Evolutionary conservation across 2,797 vertebrate genomes (phyloP).

Genomic region (Anomalospiza imberbis): DNA sequence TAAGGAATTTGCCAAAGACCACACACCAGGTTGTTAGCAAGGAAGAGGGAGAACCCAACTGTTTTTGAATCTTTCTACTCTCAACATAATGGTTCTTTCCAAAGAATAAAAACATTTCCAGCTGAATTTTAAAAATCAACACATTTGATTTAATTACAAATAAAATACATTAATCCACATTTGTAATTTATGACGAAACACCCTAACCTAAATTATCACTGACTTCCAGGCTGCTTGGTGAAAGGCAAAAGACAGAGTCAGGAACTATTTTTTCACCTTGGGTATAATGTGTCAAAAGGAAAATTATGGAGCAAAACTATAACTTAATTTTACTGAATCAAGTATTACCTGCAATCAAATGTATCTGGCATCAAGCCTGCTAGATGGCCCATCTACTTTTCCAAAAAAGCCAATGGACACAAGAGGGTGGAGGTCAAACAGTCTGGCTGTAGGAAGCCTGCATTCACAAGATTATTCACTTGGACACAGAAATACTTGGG

Average conservation of each 20-base stretch:
- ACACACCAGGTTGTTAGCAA: constrained; percentile 19
- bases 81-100: neutral
- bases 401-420: neutral
- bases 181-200: neutral
- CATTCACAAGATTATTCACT: neutral
- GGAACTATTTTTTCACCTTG: neutral
- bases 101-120: neutral
- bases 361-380: neutral
- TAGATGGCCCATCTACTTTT: neutral
- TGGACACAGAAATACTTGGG: neutral
- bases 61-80: neutral
- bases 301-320: neutral
- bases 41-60: neutral
- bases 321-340: neutral
- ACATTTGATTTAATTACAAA: neutral
- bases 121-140: neutral
- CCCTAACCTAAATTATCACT: neutral
- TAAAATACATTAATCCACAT: neutral
- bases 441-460: neutral
- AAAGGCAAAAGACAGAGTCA: neutral
- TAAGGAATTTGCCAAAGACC: constrained; percentile 35
- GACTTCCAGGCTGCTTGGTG: neutral
- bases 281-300: neutral
- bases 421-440: neutral
- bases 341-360: neutral